phyloP scores from a whole-genome alignment of 1,140 invertebrate genomes.

The Meloidogyne hapla region DNA sequence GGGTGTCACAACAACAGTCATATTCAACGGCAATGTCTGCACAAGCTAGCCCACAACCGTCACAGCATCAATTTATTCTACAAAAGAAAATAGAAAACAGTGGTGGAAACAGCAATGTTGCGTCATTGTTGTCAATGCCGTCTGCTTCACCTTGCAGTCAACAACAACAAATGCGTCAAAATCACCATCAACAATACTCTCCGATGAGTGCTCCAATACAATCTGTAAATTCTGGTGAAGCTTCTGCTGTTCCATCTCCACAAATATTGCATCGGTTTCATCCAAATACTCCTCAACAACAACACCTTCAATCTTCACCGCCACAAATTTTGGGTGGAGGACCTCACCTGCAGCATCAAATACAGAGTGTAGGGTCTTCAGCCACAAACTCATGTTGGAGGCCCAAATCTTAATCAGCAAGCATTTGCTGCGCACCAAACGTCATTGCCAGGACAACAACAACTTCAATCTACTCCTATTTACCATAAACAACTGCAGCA shows the following conservation, averaged over 20 bases:
- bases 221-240: not conserved
- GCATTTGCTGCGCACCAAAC: not conserved
- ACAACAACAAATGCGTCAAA: not conserved
- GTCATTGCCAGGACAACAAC: not conserved
- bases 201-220: conserved; percentile 1
- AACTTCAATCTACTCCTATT: conserved; percentile 11
- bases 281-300: not conserved
- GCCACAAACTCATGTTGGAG: not conserved
- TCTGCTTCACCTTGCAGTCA: not conserved
- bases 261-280: not conserved
- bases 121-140: not conserved
- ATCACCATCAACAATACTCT: not conserved
- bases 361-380: not conserved
- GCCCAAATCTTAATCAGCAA: conserved; percentile 5
- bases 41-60: not conserved
- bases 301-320: not conserved
- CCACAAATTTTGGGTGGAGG: conserved; percentile 1
- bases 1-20: not conserved
- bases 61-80: not conserved
- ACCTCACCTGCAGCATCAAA: not conserved
- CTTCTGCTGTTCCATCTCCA: not conserved
- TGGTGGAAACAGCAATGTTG: not conserved
- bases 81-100: not conserved
- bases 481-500: not conserved
- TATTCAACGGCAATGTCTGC: conserved; percentile 1